Base-by-base conservation (phyloP, 2,113 vertebrate genomes). In the Nycticebus coucang region DNA sequence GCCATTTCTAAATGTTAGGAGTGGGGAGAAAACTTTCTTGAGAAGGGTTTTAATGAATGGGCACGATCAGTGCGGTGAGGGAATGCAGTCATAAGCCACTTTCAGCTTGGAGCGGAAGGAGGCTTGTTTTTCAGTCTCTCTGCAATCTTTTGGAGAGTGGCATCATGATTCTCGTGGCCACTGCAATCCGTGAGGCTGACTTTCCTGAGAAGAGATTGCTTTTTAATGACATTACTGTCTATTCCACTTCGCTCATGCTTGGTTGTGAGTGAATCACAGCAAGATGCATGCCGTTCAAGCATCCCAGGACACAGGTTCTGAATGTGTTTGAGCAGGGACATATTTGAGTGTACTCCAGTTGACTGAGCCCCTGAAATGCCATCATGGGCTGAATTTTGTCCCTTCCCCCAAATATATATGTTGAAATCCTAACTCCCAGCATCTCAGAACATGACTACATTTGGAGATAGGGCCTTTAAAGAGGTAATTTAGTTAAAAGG, bases 1-100 rank as follows among this genome's bases (percentile, higher is more conserved):
- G 87, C 84, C 57, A 68, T 92, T 94, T 96, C 62, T 92, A 84
- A 96, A 85, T 69, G 89, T 87, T 72, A 93, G 55, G 7, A 21
- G 37, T 15, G 7, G 26, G 37, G 19, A 24, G 13, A 80, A 59
- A 62, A 2, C 4, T 33, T 18, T 93, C 86, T 87, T 60, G 91
- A 81, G 71, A 77, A 91, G 80, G 41, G 77, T 26, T 53, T 95
- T 64, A 45, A 21, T 37, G 35, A 78, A 64, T 53, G 64, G 37
- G 30, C 53, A 7, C 35, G 62, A 71, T 69, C 79, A 45, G 0
- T 24, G 37, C 26, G 41, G 57, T 57, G 59, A 93, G 64, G 57
- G 28, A 68, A 79, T 0, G 35, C 2, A 33, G 53, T 87, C 69
- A 60, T 9, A 62, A 91, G 35, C 6, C 55, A 35, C 53, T 28